Base-by-base conservation (phyloP, 35 echinoderm and acorn worm genomes). In the Apostichopus japonicus region DNA sequence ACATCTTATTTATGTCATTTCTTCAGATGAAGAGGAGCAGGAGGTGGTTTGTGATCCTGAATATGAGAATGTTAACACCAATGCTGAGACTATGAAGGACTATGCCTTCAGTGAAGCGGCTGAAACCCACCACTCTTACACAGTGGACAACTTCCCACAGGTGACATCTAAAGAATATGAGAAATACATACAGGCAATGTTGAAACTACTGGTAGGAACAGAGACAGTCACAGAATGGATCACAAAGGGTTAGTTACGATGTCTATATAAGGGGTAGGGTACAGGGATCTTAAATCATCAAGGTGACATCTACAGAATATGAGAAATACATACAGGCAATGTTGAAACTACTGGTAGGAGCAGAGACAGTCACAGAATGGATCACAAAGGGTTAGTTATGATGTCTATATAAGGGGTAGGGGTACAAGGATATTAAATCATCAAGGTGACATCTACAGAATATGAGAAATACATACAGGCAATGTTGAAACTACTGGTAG, bases 131-230 rank as follows among this genome's bases (percentile, higher is more conserved):
- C 90, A 95, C 90, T 90, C 95, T 4, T 96, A 95, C 84, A 92
- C 95, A 19, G 95, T 96, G n/a, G 93, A 99, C 59, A 93, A 81
- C 19, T 93, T 99, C 77, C 91, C 91, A 57, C 91, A 99, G 54
- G 95, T 99, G 4, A 86, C 93, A 4, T 54, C 77, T 63, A 90
- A 72, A 8, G 97, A 99, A 76, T 99, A 96, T 73, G 17, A 56
- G 21, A 92, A 92, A 27, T 99, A 99, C 86, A 94, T 96, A 55
- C 93, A 95, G 78, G 94, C 95, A 10, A 87, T 98, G 71, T 82
- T 99, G 67, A 99, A 99, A 56, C 88, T 99, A n/a, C 84, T 96
- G n/a, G 95, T 99, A 1, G 95, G 97, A 10, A 93, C 55, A 95
- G 55, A 93, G 76, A 21, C 73, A 65, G 79, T 79, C 6, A n/a